Base-by-base conservation (phyloP, 2,113 vertebrate genomes). In the Vicugna pacos region DNA sequence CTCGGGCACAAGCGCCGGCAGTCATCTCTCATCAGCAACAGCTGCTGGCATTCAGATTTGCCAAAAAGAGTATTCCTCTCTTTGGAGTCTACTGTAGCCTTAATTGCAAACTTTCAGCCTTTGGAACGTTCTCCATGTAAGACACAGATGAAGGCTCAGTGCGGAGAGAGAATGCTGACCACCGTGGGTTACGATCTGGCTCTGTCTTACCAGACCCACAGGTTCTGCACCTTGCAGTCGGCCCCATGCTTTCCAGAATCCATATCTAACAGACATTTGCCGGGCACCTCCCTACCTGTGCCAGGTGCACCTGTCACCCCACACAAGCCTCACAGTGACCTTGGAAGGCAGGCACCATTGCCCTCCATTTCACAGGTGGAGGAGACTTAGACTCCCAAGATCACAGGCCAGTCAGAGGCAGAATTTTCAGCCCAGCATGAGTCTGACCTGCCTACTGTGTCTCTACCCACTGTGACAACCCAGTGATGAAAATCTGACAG, bases 111-210 rank as follows among this genome's bases (percentile, higher is more conserved):
- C 20, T 76, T 89, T 30, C 35, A 35, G 80, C 10, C n/a, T 8
- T 58, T 62, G 84, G 50, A 72, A 91, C 52, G 76, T 50, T 93
- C 19, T 58, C n/a, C 48, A 10, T 0, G 0, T 38, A 13, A 13
- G 26, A 35, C 30, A 20, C 10, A 35, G 76, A 85, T 65, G 26
- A 64, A 91, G 35, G 50, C 14, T 67, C 46, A 48, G 30, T 2
- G 30, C n/a, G 64, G 6, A 65, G 79, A 69, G 60, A 88, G 52
- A 94, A 20, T 89, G 75, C 56, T 67, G 73, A 54, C 14, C 50
- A 19, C 30, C 19, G 0, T 14, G 9, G 62, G 16, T n/a, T n/a
- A 60, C 26, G 11, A 50, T 35, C 50, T 72, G 79, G 54, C 35
- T 85, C 24, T 0, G 19, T 64, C 75, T 48, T 67, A 48, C 22